Percentiles rank a stretch among this genome's conserved stretches.
Conservation (phyloP, 2,113 vertebrate genomes). For the Eidolon helvum region DNA sequence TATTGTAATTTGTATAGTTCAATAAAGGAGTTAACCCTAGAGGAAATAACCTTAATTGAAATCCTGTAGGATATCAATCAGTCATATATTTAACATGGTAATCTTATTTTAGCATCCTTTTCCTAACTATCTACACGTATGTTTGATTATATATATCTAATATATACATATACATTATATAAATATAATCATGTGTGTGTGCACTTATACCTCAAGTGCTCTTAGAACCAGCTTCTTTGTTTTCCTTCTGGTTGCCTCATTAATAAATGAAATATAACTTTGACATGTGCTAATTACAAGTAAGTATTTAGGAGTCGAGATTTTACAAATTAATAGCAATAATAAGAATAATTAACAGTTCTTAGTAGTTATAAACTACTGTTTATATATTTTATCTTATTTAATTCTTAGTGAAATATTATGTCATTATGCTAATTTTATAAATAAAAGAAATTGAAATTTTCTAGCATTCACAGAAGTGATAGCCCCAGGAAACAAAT, state of each 20-base stretch:
- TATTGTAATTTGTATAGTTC: neutral
- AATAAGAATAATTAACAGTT: neutral
- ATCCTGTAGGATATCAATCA: neutral
- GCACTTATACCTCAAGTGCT: neutral
- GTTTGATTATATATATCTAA: no score
- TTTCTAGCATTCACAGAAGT: neutral
- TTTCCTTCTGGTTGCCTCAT: neutral
- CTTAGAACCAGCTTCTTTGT: neutral
- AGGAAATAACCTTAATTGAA: neutral
- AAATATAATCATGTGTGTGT: no score
- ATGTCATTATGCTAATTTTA: neutral
- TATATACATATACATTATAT: no score
- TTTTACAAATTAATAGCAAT: slow-evolving; percentile 8
- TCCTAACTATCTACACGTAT: neutral
- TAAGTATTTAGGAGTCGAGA: neutral
- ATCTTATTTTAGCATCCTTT: neutral
- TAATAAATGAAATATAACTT: neutral
- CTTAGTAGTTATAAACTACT: no score
- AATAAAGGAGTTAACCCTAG: neutral
- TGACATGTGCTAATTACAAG: neutral
- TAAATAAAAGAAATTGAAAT: neutral
- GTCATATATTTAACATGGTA: neutral
- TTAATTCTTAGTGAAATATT: neutral
- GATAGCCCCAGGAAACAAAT: neutral
- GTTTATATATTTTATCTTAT: neutral